Conservation (phyloP, 2,888 invertebrate genomes). For the Linnaemya tessellans region DNA sequence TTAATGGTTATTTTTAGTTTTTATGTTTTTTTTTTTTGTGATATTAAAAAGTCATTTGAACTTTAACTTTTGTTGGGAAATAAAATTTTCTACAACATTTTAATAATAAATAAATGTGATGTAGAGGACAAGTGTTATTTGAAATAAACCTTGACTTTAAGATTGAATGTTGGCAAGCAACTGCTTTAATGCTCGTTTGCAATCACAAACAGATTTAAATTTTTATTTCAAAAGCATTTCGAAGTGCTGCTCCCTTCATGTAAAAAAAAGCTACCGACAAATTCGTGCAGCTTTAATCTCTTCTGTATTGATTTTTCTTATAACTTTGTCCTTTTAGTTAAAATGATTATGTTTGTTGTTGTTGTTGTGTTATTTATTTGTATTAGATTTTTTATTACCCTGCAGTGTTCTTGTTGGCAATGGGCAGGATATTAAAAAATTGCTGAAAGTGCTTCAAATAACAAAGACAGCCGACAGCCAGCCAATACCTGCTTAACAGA, state of each 20-base stretch:
- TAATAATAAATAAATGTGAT: constrained; percentile 1
- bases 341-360: not conserved
- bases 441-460: constrained; percentile 24
- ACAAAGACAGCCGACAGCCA: constrained; percentile 3
- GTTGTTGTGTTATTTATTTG: constrained; percentile 3
- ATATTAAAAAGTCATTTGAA: not conserved
- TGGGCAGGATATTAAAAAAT: constrained; percentile 20
- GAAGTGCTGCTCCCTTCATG: not conserved
- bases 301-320: constrained; percentile 55
- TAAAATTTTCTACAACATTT: not conserved
- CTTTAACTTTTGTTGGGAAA: not conserved
- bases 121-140: not conserved
- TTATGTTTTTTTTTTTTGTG: not conserved
- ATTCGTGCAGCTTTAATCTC: not conserved
- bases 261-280: not conserved
- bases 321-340: constrained; percentile 13
- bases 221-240: not conserved
- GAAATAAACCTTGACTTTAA: not conserved
- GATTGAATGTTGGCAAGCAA: too few relatives aligned
- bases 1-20: not conserved
- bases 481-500: constrained; percentile 48
- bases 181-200: not conserved
- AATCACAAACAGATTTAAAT: not conserved
- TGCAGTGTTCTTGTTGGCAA: constrained; percentile 39
- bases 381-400: not conserved